phyloP scores from a whole-genome alignment of 2,888 invertebrate genomes.

The Pelosia muscerda region DNA sequence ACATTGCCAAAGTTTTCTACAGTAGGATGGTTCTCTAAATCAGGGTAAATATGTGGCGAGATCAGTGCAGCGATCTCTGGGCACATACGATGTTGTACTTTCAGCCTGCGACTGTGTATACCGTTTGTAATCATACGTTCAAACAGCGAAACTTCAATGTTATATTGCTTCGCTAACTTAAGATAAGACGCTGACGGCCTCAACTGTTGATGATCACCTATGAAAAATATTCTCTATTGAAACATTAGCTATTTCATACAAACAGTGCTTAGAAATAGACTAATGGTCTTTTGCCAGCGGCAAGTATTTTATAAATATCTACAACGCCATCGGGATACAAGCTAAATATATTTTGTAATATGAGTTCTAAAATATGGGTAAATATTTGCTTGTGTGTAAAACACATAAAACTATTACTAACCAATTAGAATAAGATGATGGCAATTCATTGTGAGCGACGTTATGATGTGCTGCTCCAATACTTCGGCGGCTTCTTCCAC shows the following conservation, averaged over 20 bases:
- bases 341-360: too few relatives aligned
- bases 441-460: conserved; percentile 90
- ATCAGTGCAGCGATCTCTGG: conserved; percentile 85
- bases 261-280: not conserved
- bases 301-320: too few relatives aligned
- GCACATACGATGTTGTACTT: conserved; percentile 93
- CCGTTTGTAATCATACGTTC: conserved; percentile 92
- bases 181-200: conserved; percentile 90
- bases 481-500: conserved; percentile 97
- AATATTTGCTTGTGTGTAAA: too few relatives aligned
- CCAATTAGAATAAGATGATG: conserved; percentile 95
- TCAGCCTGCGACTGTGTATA: conserved; percentile 87
- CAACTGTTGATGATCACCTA: conserved; percentile 94
- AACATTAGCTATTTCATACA: not conserved
- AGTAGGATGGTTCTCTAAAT: conserved; percentile 87
- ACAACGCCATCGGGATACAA: too few relatives aligned
- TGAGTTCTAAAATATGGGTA: too few relatives aligned
- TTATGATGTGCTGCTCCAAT: conserved; percentile 93
- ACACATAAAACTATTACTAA: conserved; percentile 52
- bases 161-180: conserved; percentile 88
- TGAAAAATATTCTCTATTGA: not conserved
- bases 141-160: conserved; percentile 92
- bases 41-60: conserved; percentile 90
- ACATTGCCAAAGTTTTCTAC: conserved; percentile 87
- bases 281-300: too few relatives aligned